Percentiles rank a stretch among this genome's conserved stretches.
Evolutionary conservation across 2,797 vertebrate genomes (phyloP).

Genomic region (Triplophysa bombifrons): DNA sequence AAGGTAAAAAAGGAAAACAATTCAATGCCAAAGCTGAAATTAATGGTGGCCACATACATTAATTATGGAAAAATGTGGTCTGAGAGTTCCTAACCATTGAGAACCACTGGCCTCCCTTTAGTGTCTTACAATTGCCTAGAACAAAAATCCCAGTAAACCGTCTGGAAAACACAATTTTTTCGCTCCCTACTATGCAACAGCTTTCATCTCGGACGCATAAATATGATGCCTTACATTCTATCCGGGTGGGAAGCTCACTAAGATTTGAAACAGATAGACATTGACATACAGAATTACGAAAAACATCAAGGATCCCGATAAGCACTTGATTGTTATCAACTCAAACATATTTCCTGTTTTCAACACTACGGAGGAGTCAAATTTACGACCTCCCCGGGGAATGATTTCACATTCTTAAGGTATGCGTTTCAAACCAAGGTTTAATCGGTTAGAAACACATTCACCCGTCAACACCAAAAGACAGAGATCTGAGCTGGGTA

Average conservation of each 20-base stretch:
- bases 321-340: neutral
- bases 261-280: conserved; percentile 1
- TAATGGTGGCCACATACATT: too few species aligned
- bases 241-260: neutral
- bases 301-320: neutral
- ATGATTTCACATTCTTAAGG: conserved; percentile 15
- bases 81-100: too few species aligned
- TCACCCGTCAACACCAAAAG: conserved; percentile 16
- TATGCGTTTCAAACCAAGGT: conserved; percentile 15
- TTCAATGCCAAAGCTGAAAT: too few species aligned
- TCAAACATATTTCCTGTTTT: neutral
- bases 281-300: neutral
- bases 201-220: too few species aligned
- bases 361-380: conserved; percentile 11
- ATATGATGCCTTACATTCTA: neutral
- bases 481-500: conserved; percentile 3
- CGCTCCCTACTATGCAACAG: too few species aligned
- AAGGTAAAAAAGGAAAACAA: too few species aligned
- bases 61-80: too few species aligned
- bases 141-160: too few species aligned
- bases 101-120: too few species aligned
- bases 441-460: conserved; percentile 34
- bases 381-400: neutral
- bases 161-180: too few species aligned
- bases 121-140: too few species aligned